phyloP scores from a whole-genome alignment of 2,888 invertebrate genomes.

The Melieria omissa region DNA sequence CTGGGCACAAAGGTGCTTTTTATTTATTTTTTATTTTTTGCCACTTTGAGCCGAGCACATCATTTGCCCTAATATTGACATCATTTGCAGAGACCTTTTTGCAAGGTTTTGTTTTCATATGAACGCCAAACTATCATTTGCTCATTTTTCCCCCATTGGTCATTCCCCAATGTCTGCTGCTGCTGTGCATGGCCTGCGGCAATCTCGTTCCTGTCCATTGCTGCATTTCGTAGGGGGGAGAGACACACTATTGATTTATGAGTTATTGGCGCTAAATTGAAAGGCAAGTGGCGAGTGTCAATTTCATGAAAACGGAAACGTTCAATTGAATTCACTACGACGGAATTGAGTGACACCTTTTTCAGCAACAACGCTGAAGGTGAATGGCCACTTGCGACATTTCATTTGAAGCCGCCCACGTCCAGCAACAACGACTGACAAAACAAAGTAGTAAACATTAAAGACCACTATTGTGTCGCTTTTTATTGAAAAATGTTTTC shows the following conservation, averaged over 20 bases:
- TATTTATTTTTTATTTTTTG: slow-evolving; percentile 37
- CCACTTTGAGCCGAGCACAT: slow-evolving; percentile 60
- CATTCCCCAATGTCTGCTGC: background rate
- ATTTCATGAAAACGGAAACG: slow-evolving; percentile 45
- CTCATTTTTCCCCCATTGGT: slow-evolving; percentile 28
- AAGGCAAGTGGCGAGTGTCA: slow-evolving; percentile 48
- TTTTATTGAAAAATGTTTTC: slow-evolving; percentile 12
- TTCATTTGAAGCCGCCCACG: too few relatives aligned
- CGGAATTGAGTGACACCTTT: slow-evolving; percentile 34
- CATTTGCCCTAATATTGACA: slow-evolving; percentile 57
- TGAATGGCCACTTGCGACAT: background rate
- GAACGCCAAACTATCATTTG: slow-evolving; percentile 58
- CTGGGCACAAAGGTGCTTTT: slow-evolving; percentile 3
- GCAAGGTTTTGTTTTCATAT: slow-evolving; percentile 1
- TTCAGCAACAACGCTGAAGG: background rate
- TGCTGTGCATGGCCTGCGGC: slow-evolving; percentile 20
- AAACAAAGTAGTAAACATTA: slow-evolving; percentile 10
- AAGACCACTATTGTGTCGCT: too few relatives aligned
- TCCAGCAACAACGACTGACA: background rate
- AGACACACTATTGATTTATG: slow-evolving; percentile 58
- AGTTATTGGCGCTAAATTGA: slow-evolving; percentile 58
- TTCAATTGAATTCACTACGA: slow-evolving; percentile 16
- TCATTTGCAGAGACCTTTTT: slow-evolving; percentile 40
- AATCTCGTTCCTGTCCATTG: background rate
- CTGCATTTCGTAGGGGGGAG: slow-evolving; percentile 19